Percentiles rank a stretch among this genome's conserved stretches.
These are phyloP conservation scores for Harpagifer antarcticus DNA, from an alignment of 2,797 vertebrate genomes.

Conservation along the genomic window DNA sequence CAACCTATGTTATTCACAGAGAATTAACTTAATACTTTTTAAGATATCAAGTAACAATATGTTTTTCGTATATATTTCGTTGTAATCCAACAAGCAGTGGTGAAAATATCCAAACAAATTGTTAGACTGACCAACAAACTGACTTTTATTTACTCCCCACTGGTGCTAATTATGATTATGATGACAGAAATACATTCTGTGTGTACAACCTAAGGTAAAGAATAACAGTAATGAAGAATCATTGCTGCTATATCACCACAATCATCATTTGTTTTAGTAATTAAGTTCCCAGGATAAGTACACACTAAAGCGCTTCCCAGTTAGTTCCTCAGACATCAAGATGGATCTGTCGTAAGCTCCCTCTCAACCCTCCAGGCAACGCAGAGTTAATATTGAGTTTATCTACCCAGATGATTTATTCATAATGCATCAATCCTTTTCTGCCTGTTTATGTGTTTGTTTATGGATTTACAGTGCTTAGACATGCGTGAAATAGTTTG, in stretches of 20 bases:
- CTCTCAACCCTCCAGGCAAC: conserved; percentile 69
- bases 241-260: conserved; percentile 66
- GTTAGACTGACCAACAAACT: conserved; percentile 21
- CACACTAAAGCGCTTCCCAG: conserved; percentile 61
- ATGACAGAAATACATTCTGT: conserved; percentile 40
- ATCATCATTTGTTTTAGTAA: conserved; percentile 79
- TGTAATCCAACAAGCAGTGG: background rate
- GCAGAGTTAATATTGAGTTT: conserved; percentile 78
- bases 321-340: conserved; percentile 69
- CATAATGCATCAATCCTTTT: conserved; percentile 78
- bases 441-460: conserved; percentile 78
- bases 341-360: conserved; percentile 69
- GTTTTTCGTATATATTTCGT: background rate
- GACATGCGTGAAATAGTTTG: conserved; percentile 74
- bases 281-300: conserved; percentile 79
- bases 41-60: too few species aligned
- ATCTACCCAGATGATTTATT: conserved; percentile 76
- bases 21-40: too few species aligned
- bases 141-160: conserved; percentile 39
- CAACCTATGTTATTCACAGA: too few species aligned
- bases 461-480: conserved; percentile 77
- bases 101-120: conserved; percentile 17
- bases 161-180: conserved; percentile 26
- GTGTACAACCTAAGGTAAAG: conserved; percentile 57
- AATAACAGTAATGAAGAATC: conserved; percentile 74